Conservation (phyloP, 2,888 invertebrate species). For the Tenthredo notha region DNA sequence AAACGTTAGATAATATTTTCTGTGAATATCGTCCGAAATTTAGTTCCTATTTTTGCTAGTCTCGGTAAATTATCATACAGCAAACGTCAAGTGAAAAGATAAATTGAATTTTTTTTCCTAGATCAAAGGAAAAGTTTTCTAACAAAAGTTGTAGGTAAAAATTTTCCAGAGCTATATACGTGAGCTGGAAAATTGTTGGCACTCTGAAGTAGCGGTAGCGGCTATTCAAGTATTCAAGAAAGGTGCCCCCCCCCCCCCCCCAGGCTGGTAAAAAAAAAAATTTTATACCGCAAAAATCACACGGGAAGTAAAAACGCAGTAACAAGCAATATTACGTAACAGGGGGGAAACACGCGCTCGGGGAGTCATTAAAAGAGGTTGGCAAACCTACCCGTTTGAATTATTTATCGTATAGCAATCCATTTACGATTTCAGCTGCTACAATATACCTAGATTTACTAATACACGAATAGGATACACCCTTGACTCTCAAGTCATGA, state of each 20-base stretch:
- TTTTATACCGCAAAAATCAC: neutral
- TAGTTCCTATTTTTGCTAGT: neutral
- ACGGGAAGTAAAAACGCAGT: neutral
- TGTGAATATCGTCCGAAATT: neutral
- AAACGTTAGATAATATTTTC: neutral
- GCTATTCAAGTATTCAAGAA: constrained; percentile 8
- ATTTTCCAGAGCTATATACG: neutral
- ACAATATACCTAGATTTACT: neutral
- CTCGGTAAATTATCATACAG: neutral
- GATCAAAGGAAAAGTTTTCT: neutral
- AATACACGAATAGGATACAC: neutral
- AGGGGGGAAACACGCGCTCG: neutral
- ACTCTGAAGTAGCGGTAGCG: neutral
- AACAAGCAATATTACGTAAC: neutral
- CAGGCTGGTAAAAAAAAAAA: neutral
- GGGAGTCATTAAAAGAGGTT: neutral
- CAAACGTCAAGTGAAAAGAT: neutral
- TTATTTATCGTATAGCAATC: constrained; percentile 24
- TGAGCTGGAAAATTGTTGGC: neutral
- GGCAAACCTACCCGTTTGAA: constrained; percentile 7
- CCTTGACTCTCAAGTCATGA: constrained; percentile 30
- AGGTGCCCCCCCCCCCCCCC: too few relatives aligned
- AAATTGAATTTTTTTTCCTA: neutral
- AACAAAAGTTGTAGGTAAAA: neutral
- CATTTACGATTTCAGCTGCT: constrained; percentile 7